These are phyloP conservation scores for Catocala fraxini DNA, from an alignment of 2,888 invertebrate genomes.

Conservation along the genomic window DNA sequence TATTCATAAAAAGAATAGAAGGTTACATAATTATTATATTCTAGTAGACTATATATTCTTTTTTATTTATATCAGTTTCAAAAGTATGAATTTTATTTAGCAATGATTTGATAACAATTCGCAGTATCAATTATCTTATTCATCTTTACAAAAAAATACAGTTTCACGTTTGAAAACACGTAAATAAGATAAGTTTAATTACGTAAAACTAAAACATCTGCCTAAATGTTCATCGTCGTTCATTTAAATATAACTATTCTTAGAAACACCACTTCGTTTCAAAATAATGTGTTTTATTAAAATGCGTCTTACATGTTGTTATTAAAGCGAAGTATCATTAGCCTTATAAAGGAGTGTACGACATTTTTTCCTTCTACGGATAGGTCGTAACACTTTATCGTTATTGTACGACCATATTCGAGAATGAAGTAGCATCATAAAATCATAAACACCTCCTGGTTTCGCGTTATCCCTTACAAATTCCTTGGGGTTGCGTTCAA, in stretches of 20 bases:
- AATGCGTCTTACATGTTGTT: conserved; percentile 52
- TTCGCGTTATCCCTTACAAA: conserved; percentile 71
- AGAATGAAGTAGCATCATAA: conserved; percentile 76
- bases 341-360: conserved; percentile 55
- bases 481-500: conserved; percentile 62
- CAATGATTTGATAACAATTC: no score
- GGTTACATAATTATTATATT: no score
- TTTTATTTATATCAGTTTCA: no score
- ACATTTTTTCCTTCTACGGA: conserved; percentile 67
- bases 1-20: no score
- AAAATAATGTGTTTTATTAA: conserved; percentile 30
- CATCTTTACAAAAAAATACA: no score
- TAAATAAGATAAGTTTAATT: no score
- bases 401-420: conserved; percentile 78
- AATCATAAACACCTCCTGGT: conserved; percentile 78
- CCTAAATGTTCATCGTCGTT: neutral
- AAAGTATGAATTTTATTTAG: no score
- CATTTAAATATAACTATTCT: neutral
- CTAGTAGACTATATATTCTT: no score
- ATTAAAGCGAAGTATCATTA: conserved; percentile 73
- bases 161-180: no score
- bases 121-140: no score
- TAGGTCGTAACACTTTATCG: conserved; percentile 76
- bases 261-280: conserved; percentile 19
- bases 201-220: no score